Evolutionary conservation across 2,888 invertebrate species (phyloP), one percentile per base, ranked within the genome.

Genomic region (Leuctra nigra): DNA sequence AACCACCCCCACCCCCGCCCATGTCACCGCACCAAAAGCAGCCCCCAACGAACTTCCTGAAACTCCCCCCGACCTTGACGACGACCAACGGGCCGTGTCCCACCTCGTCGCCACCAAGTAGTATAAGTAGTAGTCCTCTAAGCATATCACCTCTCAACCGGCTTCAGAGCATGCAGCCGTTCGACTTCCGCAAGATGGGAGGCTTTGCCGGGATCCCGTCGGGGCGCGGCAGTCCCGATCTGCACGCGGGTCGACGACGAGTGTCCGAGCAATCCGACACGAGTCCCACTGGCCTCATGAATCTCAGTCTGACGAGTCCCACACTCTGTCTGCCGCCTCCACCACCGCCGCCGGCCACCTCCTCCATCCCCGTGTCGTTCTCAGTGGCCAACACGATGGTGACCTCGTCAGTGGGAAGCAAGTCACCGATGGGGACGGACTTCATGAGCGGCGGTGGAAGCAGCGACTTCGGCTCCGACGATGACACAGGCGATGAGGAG

Each of bases 81-180:
- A 58, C 63, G 6, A 61, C 63, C 6, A 59, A 59, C 54, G 63
- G 62, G 46, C 63, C 63, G 20, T 64, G 61, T 69, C 76, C 78
- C 69, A 74, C 78, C 69, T 78, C 77, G 70, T 80, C 83, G 66
- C 79, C 83, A 66, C 78, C 81, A 66, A 77, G 77, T 67, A 77
- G 72, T 41, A 77, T 73, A 55, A 73, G 72, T 48, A 77, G 80
- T 67, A 83, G 83, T 73, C 82, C 83, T 41, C 70, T 81, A 23
- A 80, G 82, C 62, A 78, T 81, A 25, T 87, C 90, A 9, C 94
- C 95, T 2, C 75, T 95, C 61, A 92, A 88, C 71, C 84, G 91
- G 66, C 77, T 95, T 48, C 93, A 94, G 74, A 94, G 87, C 66
- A 94, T 96, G 94, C 94, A 95, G 69, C 94, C 95, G 0, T 93